Evolutionary conservation across 1,140 invertebrate genomes (phyloP), one percentile per base, ranked within the genome.

Genomic region (Bombus vancouverensis): DNA sequence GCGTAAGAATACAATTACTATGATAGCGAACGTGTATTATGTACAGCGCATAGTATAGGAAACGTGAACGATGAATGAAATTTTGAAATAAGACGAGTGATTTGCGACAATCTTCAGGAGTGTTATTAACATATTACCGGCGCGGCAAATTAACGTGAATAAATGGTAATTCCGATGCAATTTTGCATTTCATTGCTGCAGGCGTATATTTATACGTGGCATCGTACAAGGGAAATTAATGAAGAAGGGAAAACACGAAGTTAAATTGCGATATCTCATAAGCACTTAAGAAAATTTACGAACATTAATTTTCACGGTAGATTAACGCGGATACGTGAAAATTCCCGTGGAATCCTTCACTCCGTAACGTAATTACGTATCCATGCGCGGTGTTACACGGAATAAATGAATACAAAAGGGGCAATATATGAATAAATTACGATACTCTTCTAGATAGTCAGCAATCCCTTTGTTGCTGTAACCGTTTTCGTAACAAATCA

Each of bases 261-360:
- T 42, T 73, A 47, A 73, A 73, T 73, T 73, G 39, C 71, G 44
- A 73, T 73, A 32, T 73, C 42, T 73, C 42, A 72, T 44, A 44
- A 44, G 12, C 71, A 47, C 15, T 47, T 47, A 32, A 44, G 71
- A 32, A 73, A 73, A 73, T 73, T 44, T 73, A 44, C 8, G 18
- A 22, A 73, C 71, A 47, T 47, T 32, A 44, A 8, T 73, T 74
- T 74, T 74, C 72, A n/a, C 42, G 72, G n/a, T 74, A 53, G 42
- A 74, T 74, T 74, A 74, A 74, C 37, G 18, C 22, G n/a, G 42
- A 53, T 53, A 53, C 72, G 32, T 53, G n/a, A 53, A 47, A 74
- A 74, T 47, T 34, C 8, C 12, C 9, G 5, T 53, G 13, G 25
- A 44, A 73, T 73, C 2, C 28, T 12, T 74, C 34, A 13, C 5